Evolutionary conservation across 1,140 invertebrate species (phyloP), one percentile per base, ranked within the genome.

Genomic region (Patella vulgata): DNA sequence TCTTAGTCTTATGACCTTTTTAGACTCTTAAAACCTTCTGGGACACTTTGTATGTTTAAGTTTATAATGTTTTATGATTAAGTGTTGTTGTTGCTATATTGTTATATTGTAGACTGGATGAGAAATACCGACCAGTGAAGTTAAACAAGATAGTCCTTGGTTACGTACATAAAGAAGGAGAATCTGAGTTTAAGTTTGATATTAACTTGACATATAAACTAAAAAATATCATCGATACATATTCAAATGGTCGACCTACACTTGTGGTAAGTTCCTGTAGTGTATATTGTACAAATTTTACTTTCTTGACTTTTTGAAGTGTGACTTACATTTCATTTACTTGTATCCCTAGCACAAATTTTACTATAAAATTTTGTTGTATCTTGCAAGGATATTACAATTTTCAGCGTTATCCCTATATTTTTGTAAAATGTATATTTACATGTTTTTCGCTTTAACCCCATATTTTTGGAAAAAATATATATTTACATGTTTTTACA

Each of bases 141-240:
- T 80, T 94, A 1, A 86, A 87, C 23, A 90, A 90, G 69, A 82
- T 93, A 50, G 91, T 94, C 0, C 79, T 90, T 63, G 91, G 91
- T 1, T 93, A 90, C 74, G 85, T 85, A 0, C 77, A 74, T 63
- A 69, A 80, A 25, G 74, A 83, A 40, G 81, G 70, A 62, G 83
- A 68, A 68, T 87, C 80, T 72, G 87, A 89, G 44, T 94, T 92
- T 75, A 88, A 89, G 66, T 94, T 94, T 83, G 92, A 93, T 75
- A 85, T 93, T 52, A 86, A 85, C 11, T 86, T 93, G 23, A 92
- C 87, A 73, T 93, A 93, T 77, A 91, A 91, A 81, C 79, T 94
- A 0, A 85, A 86, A 67, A 74, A 84, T 1, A 86, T 93, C 30
- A 90, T 94, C 61, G 83, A 88, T 51, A 88, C 88, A 70, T 90